Base-by-base conservation (phyloP, 2,797 vertebrate species). In the Lepus oiostolus region DNA sequence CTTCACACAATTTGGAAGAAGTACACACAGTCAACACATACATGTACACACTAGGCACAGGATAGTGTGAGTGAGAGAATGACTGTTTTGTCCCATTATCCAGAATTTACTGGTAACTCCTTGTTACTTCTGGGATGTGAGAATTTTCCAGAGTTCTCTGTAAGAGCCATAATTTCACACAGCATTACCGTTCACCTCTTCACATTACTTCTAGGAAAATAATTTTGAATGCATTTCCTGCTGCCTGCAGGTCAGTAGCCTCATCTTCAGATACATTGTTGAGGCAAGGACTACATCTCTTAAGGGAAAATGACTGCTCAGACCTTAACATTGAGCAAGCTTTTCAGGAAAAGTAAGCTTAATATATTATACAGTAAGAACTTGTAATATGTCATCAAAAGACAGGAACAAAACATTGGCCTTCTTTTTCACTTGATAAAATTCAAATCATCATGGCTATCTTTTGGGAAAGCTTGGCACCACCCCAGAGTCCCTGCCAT, bases 101-200 rank as follows among this genome's bases (percentile, higher is more conserved):
- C 70, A 83, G 83, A 76, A 68, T 62, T 85, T 84, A 72, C 28
- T 42, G 38, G 6, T 16, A 47, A 47, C 10, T 72, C 80, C 17
- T 67, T 77, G 77, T 79, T n/a, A 54, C 63, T 90, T 85, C 63
- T 81, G 70, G 30, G 71, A 10, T 28, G 24, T 95, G 67, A 42
- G 75, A 92, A 62, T 92, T 93, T 96, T 82, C 47, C 71, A 93
- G 85, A 92, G 35, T 60, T 84, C 54, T 88, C 30, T 83, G 9
- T 83, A 84, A 82, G 58, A 87, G 77, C 82, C 90, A n/a, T 86
- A 67, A 77, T 94, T 94, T 72, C 82, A 62, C 35, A 32, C 50
- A 62, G 4, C 7, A 72, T 50, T 52, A 52, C 62, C 21, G 24
- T 72, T 95, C 54, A 83, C 79, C 52, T 91, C 72, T 76, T 90